Evolutionary conservation across 2,113 vertebrate genomes (phyloP), one percentile per base, ranked within the genome.

Genomic region (Ophiodon elongatus): DNA sequence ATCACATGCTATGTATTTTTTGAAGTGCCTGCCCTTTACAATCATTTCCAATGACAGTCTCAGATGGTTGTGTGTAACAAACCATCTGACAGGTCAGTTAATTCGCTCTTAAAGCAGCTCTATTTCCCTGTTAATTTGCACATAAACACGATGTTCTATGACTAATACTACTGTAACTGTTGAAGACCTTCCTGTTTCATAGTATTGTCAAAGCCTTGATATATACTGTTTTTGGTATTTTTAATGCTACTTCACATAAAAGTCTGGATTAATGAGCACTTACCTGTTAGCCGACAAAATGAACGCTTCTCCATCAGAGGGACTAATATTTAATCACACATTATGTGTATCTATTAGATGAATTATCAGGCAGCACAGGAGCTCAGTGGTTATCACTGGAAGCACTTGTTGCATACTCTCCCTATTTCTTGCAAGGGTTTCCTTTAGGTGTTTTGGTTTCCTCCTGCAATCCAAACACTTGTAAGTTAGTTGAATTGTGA

Each of bases 261-360:
- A 56, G n/a, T 56, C 52, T n/a, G 23, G 52, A 56, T 56, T 56
- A 56, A 56, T 56, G 52, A 56, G 52, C 52, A 25, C 52, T 56
- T 50, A 23, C 25, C 52, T 56, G n/a, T 23, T n/a, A n/a, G 23
- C 3, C 50, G n/a, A 54, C 8, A 54, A 54, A 56, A 25, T 25
- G 1, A 25, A 25, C 11, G 25, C 52, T 21, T 50, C 19, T 50
- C 47, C 59, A 62, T 33, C 29, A 33, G 59, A 62, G 17, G 59
- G 31, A 33, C 59, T 64, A 39, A 39, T 23, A 39, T 64, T 65
- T 14, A 7, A 65, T 8, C 39, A 41, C 37, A 65, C 23, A 39
- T 8, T 64, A 14, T 39, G 23, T 39, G 10, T 39, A 23, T 37
- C 11, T 64, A n/a, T 64, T n/a, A 6, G 31, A 19, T 35, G 62